Evolutionary conservation across 2,888 invertebrate genomes (phyloP).

Genomic region (Diarsia dahlii): DNA sequence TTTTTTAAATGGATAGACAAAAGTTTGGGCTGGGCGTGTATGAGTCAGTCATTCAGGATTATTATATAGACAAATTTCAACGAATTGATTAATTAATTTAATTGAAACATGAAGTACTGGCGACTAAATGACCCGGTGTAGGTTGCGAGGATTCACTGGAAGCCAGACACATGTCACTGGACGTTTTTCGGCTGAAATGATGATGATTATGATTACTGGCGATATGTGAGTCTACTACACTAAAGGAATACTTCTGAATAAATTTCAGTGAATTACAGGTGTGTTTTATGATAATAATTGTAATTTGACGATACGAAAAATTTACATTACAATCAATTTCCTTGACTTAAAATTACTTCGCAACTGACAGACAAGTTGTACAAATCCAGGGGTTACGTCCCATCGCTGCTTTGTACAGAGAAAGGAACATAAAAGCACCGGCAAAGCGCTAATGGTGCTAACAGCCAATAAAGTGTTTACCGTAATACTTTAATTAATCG

Average conservation of each 20-base stretch:
- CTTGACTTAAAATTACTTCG: neutral
- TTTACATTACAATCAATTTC: neutral
- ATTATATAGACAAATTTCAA: too few relatives aligned
- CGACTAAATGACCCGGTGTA: too few relatives aligned
- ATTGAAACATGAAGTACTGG: too few relatives aligned
- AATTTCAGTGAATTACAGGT: neutral
- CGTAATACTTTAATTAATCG: constrained; percentile 24
- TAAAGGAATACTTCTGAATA: neutral
- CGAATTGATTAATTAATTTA: too few relatives aligned
- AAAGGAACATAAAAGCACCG: constrained; percentile 27
- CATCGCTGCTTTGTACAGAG: neutral
- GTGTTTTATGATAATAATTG: neutral
- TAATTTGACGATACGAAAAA: neutral
- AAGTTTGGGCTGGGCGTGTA: too few relatives aligned
- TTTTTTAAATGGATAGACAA: too few relatives aligned
- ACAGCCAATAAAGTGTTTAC: constrained; percentile 40
- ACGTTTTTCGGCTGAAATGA: too few relatives aligned
- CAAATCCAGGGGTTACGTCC: neutral
- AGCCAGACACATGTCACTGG: too few relatives aligned
- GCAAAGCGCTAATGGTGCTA: constrained; percentile 33
- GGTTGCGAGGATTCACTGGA: too few relatives aligned
- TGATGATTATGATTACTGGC: too few relatives aligned
- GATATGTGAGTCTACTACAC: too few relatives aligned
- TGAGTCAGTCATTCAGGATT: too few relatives aligned
- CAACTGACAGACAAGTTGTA: constrained; percentile 2